Percentiles rank a stretch among this genome's conserved stretches.
Evolutionary conservation across 92 coral and sea anemone genomes (phyloP).

Genomic region (Phenganax marumi): DNA sequence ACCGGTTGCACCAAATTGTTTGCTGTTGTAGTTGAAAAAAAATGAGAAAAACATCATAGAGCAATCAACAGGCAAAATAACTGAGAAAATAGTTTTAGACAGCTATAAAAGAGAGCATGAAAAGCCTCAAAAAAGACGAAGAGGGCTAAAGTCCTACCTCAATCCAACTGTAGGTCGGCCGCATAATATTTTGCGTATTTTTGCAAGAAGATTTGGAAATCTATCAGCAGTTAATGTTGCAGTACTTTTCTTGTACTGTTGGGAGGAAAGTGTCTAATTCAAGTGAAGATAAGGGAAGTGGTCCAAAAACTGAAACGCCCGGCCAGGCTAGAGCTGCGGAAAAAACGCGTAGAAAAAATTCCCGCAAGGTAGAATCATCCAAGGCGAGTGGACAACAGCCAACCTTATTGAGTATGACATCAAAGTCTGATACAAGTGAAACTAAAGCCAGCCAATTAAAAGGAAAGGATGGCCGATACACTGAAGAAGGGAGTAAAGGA

Average conservation of each 20-base stretch:
- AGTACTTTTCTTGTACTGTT: slow-evolving; percentile 67
- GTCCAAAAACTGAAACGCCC: not conserved
- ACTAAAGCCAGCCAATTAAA: not conserved
- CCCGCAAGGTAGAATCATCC: not conserved
- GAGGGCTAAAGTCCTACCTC: not conserved
- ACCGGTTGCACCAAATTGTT: no score
- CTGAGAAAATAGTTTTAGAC: not conserved
- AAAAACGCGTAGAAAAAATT: not conserved
- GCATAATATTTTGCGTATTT: slow-evolving; percentile 87
- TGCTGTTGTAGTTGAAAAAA: no score
- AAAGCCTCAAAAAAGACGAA: not conserved
- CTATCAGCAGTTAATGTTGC: slow-evolving; percentile 60
- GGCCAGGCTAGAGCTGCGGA: not conserved
- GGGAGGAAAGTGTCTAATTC: not conserved
- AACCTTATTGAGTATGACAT: not conserved
- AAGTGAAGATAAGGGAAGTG: not conserved
- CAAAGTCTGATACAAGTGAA: not conserved
- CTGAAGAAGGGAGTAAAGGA: not conserved
- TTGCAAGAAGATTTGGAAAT: slow-evolving; percentile 68
- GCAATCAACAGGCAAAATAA: not conserved
- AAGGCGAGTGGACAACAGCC: not conserved
- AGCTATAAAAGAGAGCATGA: not conserved
- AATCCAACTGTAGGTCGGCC: slow-evolving; percentile 63
- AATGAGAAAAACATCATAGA: no score
- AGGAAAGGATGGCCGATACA: not conserved